phyloP scores from a whole-genome alignment of 2,113 vertebrate species.

The Calidris pygmaea region DNA sequence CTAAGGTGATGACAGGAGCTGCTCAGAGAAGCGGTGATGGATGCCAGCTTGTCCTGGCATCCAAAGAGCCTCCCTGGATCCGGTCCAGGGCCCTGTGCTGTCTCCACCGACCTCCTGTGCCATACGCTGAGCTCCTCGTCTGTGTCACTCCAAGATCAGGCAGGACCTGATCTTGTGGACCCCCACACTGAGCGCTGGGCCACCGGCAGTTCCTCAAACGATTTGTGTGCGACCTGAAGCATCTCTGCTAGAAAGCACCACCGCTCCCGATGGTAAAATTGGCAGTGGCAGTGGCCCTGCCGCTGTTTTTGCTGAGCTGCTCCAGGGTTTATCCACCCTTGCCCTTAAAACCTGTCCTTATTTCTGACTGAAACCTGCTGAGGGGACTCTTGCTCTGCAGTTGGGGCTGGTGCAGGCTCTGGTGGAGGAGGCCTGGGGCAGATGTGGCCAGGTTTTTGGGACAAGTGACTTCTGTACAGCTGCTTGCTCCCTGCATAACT shows the following conservation, averaged over 20 bases:
- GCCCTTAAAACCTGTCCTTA: not conserved
- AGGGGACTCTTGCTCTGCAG: not conserved
- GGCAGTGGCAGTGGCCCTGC: not conserved
- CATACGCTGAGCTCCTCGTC: not conserved
- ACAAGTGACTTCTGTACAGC: not conserved
- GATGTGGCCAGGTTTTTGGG: not conserved
- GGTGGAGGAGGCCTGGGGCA: not conserved
- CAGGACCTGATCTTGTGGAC: rapidly evolving
- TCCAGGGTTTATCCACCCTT: not conserved
- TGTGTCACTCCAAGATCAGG: rapidly evolving
- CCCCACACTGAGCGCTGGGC: not conserved
- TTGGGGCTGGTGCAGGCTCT: not conserved
- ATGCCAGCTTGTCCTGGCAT: not conserved
- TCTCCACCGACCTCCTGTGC: rapidly evolving
- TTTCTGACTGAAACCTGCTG: not conserved
- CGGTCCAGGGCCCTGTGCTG: rapidly evolving
- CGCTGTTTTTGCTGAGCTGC: not conserved
- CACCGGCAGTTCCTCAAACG: rapidly evolving
- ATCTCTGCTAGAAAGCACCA: not conserved
- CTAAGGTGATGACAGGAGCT: not conserved
- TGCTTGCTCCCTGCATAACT: not conserved
- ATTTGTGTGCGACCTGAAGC: not conserved
- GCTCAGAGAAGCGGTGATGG: not conserved
- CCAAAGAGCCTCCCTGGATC: not conserved
- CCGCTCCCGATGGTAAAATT: not conserved